Evolutionary conservation across 2,113 vertebrate genomes (phyloP).

Genomic region (Scomber scombrus): DNA sequence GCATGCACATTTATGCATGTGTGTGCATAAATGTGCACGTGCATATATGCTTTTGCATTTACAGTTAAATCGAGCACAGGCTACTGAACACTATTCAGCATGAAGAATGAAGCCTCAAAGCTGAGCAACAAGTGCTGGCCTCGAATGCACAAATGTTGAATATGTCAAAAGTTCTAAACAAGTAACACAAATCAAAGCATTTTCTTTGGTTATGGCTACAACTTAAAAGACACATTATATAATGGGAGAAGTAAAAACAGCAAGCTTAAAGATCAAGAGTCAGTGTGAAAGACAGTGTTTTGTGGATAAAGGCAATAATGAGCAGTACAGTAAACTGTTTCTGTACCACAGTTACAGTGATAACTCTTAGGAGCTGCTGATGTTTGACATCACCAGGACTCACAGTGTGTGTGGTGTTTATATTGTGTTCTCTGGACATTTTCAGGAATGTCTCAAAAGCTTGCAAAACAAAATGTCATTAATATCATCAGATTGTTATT

Average conservation of each 20-base stretch:
- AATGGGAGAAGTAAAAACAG: slow-evolving; percentile 3
- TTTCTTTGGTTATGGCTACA: slow-evolving; percentile 13
- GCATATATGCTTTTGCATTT: not conserved
- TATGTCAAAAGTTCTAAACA: not conserved
- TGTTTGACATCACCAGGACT: slow-evolving; percentile 16
- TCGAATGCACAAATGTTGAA: slow-evolving; percentile 3
- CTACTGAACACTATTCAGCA: slow-evolving; percentile 1
- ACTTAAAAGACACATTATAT: slow-evolving; percentile 20
- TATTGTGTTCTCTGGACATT: slow-evolving; percentile 4
- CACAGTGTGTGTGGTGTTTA: slow-evolving; percentile 27
- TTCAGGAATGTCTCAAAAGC: slow-evolving; percentile 19
- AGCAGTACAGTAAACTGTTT: not conserved
- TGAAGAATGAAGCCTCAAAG: slow-evolving; percentile 9
- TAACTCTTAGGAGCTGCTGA: slow-evolving; percentile 11
- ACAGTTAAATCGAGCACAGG: not conserved
- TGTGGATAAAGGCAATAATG: slow-evolving; percentile 1
- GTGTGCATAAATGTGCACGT: slow-evolving; percentile 2
- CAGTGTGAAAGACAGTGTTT: not conserved
- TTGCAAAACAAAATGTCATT: slow-evolving; percentile 11
- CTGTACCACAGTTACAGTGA: not conserved
- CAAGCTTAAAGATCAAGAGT: slow-evolving; percentile 10
- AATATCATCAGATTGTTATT: slow-evolving; percentile 6
- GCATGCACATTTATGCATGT: slow-evolving; percentile 12
- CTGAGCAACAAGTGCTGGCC: not conserved
- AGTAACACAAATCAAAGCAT: slow-evolving; percentile 10